These are phyloP conservation scores for Fistularia commersonii DNA, from an alignment of 2,797 vertebrate genomes.

Conservation along the genomic window DNA sequence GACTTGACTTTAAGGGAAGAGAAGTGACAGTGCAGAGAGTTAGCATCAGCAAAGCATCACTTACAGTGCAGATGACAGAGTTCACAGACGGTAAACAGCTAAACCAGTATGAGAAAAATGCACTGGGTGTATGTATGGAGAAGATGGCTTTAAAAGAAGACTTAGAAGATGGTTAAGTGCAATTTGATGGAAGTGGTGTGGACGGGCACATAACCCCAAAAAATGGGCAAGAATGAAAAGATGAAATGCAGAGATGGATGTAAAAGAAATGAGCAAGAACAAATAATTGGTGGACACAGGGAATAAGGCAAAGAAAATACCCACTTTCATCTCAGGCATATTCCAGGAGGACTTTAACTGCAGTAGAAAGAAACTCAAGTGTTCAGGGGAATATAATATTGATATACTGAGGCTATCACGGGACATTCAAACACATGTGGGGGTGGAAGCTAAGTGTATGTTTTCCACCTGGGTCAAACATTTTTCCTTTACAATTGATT, in stretches of 20 bases:
- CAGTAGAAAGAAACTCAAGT: constrained; percentile 20
- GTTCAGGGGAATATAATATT: constrained; percentile 37
- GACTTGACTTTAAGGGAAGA: constrained; percentile 68
- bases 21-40: constrained; percentile 55
- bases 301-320: constrained; percentile 12
- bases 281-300: not conserved
- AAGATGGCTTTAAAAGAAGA: no score
- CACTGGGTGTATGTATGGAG: no score
- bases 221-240: constrained; percentile 1
- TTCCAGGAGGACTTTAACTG: constrained; percentile 9
- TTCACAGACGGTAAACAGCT: constrained; percentile 42
- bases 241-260: not conserved
- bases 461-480: no score
- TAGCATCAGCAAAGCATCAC: constrained; percentile 49
- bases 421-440: constrained; percentile 5
- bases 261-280: no score
- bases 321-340: constrained; percentile 8
- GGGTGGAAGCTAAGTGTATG: no score
- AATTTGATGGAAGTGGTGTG: no score
- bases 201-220: no score
- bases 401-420: constrained; percentile 28
- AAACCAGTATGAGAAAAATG: constrained; percentile 5
- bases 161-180: no score
- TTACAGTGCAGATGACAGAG: constrained; percentile 51
- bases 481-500: no score